Conservation (phyloP, 2,888 invertebrate species). For the Drosophila borealis region DNA sequence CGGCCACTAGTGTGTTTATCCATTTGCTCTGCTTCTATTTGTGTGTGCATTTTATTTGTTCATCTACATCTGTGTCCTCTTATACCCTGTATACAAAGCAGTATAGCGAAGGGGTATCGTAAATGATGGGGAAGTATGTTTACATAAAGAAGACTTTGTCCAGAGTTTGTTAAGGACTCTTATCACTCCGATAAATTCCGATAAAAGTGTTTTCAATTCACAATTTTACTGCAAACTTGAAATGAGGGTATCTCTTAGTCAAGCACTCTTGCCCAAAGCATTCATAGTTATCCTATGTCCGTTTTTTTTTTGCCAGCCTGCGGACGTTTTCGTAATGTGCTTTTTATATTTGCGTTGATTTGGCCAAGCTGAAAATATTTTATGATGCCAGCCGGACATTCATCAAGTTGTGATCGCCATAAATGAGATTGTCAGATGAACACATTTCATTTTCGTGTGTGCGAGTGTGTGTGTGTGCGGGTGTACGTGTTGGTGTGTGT, state of each 20-base stretch:
- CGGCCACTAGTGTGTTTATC: constrained; percentile 17
- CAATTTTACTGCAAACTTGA: no score
- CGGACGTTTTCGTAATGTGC: constrained; percentile 54
- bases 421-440: constrained; percentile 66
- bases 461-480: constrained; percentile 4
- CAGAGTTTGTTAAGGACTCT: no score
- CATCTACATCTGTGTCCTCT: constrained; percentile 33
- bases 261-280: neutral
- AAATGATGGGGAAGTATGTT: no score
- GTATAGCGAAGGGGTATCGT: neutral
- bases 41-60: constrained; percentile 62
- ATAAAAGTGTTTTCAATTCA: no score
- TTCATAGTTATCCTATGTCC: neutral
- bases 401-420: constrained; percentile 61
- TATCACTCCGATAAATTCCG: no score
- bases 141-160: no score
- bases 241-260: constrained; percentile 15
- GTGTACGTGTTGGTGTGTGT: neutral
- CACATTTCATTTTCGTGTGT: constrained; percentile 28
- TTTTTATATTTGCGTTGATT: constrained; percentile 59
- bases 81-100: constrained; percentile 16
- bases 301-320: constrained; percentile 24
- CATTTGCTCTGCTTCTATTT: constrained; percentile 37
- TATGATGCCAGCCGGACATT: constrained; percentile 51
- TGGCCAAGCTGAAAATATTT: constrained; percentile 59